These are phyloP conservation scores for Dermatemys mawii DNA, from an alignment of 2,113 vertebrate species.

Conservation along the genomic window DNA sequence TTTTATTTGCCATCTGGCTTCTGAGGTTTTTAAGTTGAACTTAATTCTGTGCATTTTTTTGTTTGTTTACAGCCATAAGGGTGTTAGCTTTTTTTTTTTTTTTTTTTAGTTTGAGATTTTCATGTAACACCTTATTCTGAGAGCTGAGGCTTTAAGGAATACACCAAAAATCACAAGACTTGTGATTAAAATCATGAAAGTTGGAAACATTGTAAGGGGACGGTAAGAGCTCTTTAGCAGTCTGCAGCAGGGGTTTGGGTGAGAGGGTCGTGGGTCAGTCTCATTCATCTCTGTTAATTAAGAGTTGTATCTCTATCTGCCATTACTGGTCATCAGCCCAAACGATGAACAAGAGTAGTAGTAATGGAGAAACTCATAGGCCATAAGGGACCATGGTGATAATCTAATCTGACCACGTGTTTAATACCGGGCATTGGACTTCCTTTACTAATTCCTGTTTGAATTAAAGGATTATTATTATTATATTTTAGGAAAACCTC, in stretches of 20 bases:
- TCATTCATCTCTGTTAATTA: accelerated
- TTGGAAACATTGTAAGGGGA: neutral
- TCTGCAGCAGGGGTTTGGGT: neutral
- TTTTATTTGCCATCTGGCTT: neutral
- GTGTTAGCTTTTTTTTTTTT: no score
- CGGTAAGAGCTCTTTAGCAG: accelerated
- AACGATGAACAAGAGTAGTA: neutral
- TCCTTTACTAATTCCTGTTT: neutral
- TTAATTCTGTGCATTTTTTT: constrained; percentile 1
- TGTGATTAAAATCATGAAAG: neutral
- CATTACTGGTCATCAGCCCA: neutral
- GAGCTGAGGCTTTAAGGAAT: neutral
- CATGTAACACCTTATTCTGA: neutral
- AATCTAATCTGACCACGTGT: neutral
- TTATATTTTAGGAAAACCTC: no score
- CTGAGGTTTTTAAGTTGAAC: constrained; percentile 6
- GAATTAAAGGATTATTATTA: no score
- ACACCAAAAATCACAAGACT: neutral
- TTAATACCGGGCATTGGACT: neutral
- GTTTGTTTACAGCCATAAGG: neutral
- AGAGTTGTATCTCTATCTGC: neutral
- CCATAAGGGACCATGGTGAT: neutral
- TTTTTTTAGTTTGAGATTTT: no score
- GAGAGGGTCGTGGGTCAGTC: neutral
- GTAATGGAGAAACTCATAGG: neutral